These are phyloP conservation scores for Zaprionus camerounensis DNA, from an alignment of 1,140 invertebrate species.

Conservation along the genomic window DNA sequence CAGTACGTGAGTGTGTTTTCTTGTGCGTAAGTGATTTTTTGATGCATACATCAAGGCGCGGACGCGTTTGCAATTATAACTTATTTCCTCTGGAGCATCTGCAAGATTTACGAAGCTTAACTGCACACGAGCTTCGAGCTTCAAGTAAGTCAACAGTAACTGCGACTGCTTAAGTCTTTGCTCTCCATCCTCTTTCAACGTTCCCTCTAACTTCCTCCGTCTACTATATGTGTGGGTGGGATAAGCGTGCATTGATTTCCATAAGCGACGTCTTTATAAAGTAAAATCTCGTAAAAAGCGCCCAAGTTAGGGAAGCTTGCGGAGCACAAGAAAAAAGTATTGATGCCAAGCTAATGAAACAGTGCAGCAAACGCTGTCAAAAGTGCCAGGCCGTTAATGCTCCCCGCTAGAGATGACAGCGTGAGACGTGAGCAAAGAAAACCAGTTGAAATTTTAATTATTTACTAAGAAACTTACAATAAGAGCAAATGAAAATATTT, in stretches of 20 bases:
- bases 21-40: conserved; percentile 29
- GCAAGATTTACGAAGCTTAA: conserved; percentile 43
- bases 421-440: background rate
- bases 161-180: conserved; percentile 25
- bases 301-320: conserved; percentile 39
- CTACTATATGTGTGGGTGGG: conserved; percentile 3
- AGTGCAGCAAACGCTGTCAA: conserved; percentile 55
- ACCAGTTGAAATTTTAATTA: too few relatives aligned
- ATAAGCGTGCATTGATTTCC: conserved; percentile 54
- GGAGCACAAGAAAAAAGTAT: conserved; percentile 29
- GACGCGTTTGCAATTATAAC: conserved; percentile 46
- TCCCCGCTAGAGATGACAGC: conserved; percentile 2
- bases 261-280: conserved; percentile 46
- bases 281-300: conserved; percentile 60
- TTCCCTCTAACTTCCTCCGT: background rate
- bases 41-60: conserved; percentile 37
- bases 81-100: conserved; percentile 46
- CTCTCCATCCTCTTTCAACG: background rate
- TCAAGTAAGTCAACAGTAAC: conserved; percentile 39
- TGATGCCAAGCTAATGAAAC: conserved; percentile 73
- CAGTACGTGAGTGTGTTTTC: background rate
- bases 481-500: background rate
- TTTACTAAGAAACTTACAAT: background rate
- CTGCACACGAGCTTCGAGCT: conserved; percentile 17
- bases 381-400: background rate